phyloP scores from a whole-genome alignment of 2,113 vertebrate genomes.

The Progne subis region DNA sequence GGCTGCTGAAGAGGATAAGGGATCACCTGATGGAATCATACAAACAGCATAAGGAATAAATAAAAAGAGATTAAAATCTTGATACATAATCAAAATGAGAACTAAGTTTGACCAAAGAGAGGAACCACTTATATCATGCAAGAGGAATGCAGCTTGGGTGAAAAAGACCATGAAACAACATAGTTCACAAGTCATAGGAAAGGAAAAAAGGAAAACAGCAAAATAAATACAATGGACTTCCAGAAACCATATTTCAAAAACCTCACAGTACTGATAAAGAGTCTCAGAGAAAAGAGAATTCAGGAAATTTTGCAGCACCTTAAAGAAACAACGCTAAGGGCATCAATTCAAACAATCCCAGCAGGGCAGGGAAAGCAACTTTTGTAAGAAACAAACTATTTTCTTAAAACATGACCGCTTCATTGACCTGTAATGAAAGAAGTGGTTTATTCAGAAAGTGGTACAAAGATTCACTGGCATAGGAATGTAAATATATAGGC shows the following conservation, averaged over 20 bases:
- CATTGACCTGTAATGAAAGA: background rate
- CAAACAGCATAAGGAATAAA: background rate
- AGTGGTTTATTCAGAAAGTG: background rate
- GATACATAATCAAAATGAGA: background rate
- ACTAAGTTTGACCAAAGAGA: background rate
- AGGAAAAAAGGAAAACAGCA: conserved; percentile 51
- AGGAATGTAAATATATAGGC: background rate
- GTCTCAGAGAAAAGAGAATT: conserved; percentile 12
- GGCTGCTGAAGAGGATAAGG: background rate
- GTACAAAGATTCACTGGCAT: background rate
- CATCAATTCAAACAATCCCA: conserved; percentile 27
- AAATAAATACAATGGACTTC: conserved; percentile 67
- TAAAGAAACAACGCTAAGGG: conserved; percentile 37
- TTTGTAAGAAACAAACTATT: background rate
- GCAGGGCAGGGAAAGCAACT: background rate
- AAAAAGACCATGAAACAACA: conserved; percentile 50
- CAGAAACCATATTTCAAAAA: conserved; percentile 62
- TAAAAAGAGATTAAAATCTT: background rate
- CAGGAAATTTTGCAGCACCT: conserved; percentile 30
- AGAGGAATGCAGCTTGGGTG: conserved; percentile 36
- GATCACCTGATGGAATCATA: background rate
- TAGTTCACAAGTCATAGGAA: conserved; percentile 31
- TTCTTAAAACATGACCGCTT: background rate
- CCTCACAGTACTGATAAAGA: conserved; percentile 40
- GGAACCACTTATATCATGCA: background rate